Base-by-base conservation (phyloP, 2,888 invertebrate genomes). In the Hirtodrosophila duncani region DNA sequence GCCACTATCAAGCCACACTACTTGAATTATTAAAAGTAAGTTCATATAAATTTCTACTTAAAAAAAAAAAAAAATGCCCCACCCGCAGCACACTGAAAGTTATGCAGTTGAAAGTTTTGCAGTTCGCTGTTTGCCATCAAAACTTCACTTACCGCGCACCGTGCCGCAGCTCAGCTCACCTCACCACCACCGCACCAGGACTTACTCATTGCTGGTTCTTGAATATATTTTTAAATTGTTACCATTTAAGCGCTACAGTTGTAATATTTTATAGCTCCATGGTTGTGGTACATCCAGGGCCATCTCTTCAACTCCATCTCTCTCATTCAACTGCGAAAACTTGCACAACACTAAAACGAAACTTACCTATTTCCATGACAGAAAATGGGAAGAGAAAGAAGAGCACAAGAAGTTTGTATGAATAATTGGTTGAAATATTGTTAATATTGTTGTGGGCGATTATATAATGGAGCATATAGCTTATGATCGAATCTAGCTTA, bases 1-100 rank as follows among this genome's bases (percentile, higher is more conserved):
- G 16, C 17, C 34, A 33, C 51, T 23, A 20, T 46, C 55, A n/a
- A 29, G 44, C 33, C 53, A 9, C 46, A 64, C 72, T 65, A 80
- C 80, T 80, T 74, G 80, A 74, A 74, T 80, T 74, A 74, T 74
- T 80, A 74, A 74, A 74, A 68, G 72, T 77, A 57, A 67, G 62
- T 61, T 58, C 61, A 56, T 46, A 52, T 45, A 38, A 49, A 39
- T 30, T 43, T 52, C 26, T 41, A 20, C 20, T 26, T 3, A 11
- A 20, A n/a, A n/a, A n/a, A n/a, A n/a, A n/a, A n/a, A n/a, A n/a
- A n/a, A n/a, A n/a, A n/a, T n/a, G 26, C 18, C 18, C 26, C 39
- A 11, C 10, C 31, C 26, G n/a, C n/a, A n/a, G n/a, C n/a, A n/a
- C n/a, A n/a, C 18, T 17, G 17, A 9, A 48, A 36, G 27, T 52